Conservation (phyloP, 2,888 invertebrate genomes). For the Cheilosia vernalis region DNA sequence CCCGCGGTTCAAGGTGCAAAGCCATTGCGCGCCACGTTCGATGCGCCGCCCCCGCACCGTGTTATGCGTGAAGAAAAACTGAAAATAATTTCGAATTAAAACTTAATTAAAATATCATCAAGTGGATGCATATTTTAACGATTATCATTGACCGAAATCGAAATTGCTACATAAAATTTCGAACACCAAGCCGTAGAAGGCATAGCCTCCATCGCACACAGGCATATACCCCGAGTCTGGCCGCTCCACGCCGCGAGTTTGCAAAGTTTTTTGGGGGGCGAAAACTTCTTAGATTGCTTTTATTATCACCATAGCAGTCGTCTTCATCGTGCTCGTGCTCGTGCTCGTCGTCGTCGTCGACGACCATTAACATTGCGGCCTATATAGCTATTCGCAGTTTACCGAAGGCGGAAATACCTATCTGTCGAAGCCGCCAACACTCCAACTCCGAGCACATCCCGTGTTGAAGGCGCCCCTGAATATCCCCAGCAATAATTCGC, state of each 20-base stretch:
- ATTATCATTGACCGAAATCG: slow-evolving; percentile 76
- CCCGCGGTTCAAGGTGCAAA: slow-evolving; percentile 10
- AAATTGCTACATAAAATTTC: slow-evolving; percentile 71
- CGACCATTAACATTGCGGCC: slow-evolving; percentile 52
- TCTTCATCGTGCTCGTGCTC: slow-evolving; percentile 44
- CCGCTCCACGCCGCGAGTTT: slow-evolving; percentile 21
- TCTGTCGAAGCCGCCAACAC: slow-evolving; percentile 58
- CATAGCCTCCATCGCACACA: slow-evolving; percentile 6
- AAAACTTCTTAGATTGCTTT: slow-evolving; percentile 78
- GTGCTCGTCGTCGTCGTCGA: background rate
- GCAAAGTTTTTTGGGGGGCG: slow-evolving; percentile 55
- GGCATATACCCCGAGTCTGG: slow-evolving; percentile 40
- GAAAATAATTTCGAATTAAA: slow-evolving; percentile 75
- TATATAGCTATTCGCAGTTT: slow-evolving; percentile 31
- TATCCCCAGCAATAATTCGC: slow-evolving; percentile 70
- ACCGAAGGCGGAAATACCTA: slow-evolving; percentile 46
- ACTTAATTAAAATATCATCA: slow-evolving; percentile 76
- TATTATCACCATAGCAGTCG: slow-evolving; percentile 75
- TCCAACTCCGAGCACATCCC: background rate
- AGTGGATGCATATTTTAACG: slow-evolving; percentile 75
- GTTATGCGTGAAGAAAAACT: slow-evolving; percentile 32
- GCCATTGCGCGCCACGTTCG: background rate
- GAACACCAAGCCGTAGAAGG: slow-evolving; percentile 58
- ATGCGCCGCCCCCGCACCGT: no score
- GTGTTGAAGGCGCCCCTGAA: slow-evolving; percentile 43